Conservation (phyloP, 2,797 vertebrate genomes). For the Ctenosaura bakeri region DNA sequence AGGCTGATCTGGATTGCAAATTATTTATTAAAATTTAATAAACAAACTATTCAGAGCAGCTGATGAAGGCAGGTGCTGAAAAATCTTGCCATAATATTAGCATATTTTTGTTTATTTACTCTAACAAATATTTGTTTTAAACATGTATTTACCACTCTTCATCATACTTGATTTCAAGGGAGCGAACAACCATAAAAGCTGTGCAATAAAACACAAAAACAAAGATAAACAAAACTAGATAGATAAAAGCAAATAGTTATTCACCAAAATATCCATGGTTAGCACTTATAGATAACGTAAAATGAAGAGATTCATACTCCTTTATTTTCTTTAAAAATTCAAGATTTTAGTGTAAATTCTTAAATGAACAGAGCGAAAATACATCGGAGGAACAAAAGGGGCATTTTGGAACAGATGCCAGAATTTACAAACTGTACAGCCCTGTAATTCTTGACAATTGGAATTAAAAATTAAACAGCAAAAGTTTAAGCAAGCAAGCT, state of each 20-base stretch:
- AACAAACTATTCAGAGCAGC: too few species aligned
- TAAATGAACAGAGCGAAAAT: background rate
- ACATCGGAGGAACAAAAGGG: background rate
- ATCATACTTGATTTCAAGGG: background rate
- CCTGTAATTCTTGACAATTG: slow-evolving; percentile 23
- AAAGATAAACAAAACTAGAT: background rate
- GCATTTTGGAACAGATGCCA: background rate
- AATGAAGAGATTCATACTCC: background rate
- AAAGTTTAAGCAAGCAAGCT: slow-evolving; percentile 30
- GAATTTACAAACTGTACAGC: background rate
- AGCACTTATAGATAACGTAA: background rate
- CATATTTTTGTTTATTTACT: too few species aligned
- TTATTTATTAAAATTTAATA: too few species aligned
- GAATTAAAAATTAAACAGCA: slow-evolving; percentile 37
- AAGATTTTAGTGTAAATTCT: background rate
- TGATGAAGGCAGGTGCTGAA: too few species aligned
- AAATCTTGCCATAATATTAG: too few species aligned
- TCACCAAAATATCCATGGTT: background rate
- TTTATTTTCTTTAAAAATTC: background rate
- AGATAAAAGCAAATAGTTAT: background rate
- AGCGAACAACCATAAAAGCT: background rate
- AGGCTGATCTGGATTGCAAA: background rate
- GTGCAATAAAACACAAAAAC: background rate
- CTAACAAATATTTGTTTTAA: background rate
- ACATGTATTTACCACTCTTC: background rate